Conservation (phyloP, 2,113 vertebrate species). For the Rousettus leschenaultii region DNA sequence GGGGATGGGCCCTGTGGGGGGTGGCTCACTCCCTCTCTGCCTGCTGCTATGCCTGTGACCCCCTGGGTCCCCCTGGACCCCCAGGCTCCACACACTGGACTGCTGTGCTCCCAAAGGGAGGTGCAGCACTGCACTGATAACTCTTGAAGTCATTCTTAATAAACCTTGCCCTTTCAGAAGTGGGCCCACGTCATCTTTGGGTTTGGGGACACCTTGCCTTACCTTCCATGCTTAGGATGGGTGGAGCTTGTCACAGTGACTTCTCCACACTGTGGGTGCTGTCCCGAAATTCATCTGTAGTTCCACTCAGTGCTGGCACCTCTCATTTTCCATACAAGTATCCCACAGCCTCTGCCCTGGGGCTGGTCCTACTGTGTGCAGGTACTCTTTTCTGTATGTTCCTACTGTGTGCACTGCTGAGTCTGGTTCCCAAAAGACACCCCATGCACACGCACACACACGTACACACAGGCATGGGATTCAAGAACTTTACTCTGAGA, state of each 20-base stretch:
- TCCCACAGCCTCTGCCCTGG: neutral
- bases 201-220: fast-evolving
- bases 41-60: slow-evolving; percentile 36
- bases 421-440: neutral
- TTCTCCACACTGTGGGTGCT: neutral
- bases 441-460: fast-evolving
- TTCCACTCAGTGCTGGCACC: neutral
- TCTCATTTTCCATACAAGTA: neutral
- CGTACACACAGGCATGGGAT: fast-evolving
- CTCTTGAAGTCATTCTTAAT: slow-evolving; percentile 14
- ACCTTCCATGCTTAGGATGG: neutral
- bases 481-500: neutral
- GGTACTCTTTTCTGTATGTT: neutral
- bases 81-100: slow-evolving; percentile 34
- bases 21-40: too few species aligned
- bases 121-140: slow-evolving; percentile 44
- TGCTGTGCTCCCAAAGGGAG: neutral
- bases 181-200: neutral
- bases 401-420: neutral
- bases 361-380: neutral
- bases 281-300: fast-evolving
- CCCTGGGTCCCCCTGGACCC: neutral
- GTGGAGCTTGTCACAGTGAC: neutral
- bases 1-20: neutral
- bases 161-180: slow-evolving; percentile 42